These are phyloP conservation scores for Lathamus discolor DNA, from an alignment of 2,113 vertebrate species.

Conservation along the genomic window DNA sequence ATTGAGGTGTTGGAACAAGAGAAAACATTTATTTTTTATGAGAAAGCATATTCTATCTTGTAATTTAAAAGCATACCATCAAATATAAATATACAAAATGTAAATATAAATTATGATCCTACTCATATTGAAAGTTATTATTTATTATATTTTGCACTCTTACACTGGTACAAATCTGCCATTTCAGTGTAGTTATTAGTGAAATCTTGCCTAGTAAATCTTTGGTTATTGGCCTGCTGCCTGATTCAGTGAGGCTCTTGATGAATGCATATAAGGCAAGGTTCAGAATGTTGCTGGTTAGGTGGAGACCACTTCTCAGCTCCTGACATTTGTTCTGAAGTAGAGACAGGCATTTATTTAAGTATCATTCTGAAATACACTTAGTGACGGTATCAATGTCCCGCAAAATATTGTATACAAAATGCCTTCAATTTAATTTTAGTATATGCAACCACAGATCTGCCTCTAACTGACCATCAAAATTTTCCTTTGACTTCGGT, in stretches of 20 bases:
- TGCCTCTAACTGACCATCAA: not conserved
- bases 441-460: not conserved
- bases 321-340: not conserved
- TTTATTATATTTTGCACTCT: not conserved
- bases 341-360: not conserved
- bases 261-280: not conserved
- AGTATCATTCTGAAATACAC: not conserved
- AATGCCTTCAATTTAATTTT: not conserved
- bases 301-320: not conserved
- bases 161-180: not conserved
- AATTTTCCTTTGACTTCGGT: not conserved
- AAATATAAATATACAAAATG: not conserved
- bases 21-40: not conserved
- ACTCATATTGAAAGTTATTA: not conserved
- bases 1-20: not conserved
- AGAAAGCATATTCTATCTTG: not conserved
- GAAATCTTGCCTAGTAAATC: not conserved
- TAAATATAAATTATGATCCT: not conserved
- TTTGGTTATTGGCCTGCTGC: not conserved
- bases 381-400: not conserved
- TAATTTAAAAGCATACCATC: not conserved
- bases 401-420: not conserved
- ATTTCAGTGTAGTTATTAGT: not conserved
- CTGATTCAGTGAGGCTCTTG: not conserved
- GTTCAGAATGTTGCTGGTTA: not conserved